Evolutionary conservation across 2,113 vertebrate genomes (phyloP).

Genomic region (Cebidichthys violaceus): DNA sequence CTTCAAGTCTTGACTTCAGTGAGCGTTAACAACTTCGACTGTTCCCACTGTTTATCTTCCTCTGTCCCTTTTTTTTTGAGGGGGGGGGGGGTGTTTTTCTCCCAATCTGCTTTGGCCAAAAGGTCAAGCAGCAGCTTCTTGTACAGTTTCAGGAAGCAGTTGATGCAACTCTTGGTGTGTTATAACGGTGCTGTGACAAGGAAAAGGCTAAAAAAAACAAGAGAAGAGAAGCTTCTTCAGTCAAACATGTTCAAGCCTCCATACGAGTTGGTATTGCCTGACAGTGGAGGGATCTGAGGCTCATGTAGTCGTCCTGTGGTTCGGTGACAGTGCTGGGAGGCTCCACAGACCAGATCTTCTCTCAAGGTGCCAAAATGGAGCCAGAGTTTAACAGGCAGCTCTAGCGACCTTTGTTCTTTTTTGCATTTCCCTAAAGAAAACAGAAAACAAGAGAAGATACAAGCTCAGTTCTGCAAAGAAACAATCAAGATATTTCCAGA

Average conservation of each 20-base stretch:
- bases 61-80: constrained; percentile 10
- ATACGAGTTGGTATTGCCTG: constrained; percentile 21
- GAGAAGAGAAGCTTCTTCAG: constrained; percentile 44
- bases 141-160: constrained; percentile 51
- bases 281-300: constrained; percentile 43
- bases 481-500: not conserved
- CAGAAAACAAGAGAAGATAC: not conserved
- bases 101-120: constrained; percentile 22
- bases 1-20: constrained; percentile 69
- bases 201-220: not conserved
- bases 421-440: constrained; percentile 90
- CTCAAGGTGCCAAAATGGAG: constrained; percentile 45
- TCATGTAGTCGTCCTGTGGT: constrained; percentile 40
- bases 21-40: constrained; percentile 31
- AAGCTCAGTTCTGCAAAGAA: not conserved
- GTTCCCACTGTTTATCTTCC: constrained; percentile 25
- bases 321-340: constrained; percentile 48
- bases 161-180: constrained; percentile 39
- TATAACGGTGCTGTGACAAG: constrained; percentile 47
- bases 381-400: constrained; percentile 19
- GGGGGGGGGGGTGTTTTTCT: constrained; percentile 8
- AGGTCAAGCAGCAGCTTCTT: constrained; percentile 65
- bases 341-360: constrained; percentile 41
- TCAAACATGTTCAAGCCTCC: constrained; percentile 42
- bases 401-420: constrained; percentile 97